Conservation (phyloP, 2,113 vertebrate species). For the Sminthopsis crassicaudata region DNA sequence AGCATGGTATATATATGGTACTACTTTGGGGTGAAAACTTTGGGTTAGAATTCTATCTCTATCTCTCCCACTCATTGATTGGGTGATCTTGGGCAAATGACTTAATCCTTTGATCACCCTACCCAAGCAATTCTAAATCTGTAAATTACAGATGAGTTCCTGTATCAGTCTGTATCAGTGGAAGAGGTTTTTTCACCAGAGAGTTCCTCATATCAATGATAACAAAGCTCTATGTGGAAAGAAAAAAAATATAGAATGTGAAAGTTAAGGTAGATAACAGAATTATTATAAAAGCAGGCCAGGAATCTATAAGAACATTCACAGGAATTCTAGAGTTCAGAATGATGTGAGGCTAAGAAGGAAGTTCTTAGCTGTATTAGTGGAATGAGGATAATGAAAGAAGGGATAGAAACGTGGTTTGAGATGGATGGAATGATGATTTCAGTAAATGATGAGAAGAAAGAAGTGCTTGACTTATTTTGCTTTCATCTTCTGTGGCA, state of each 20-base stretch:
- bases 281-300: neutral
- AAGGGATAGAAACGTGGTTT: neutral
- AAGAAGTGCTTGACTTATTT: neutral
- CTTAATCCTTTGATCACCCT: neutral
- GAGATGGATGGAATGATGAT: neutral
- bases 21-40: neutral
- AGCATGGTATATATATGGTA: neutral
- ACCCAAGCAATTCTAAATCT: neutral
- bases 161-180: neutral
- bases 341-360: neutral
- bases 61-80: neutral
- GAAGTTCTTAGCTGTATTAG: neutral
- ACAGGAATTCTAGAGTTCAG: neutral
- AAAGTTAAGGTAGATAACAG: neutral
- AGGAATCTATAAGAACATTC: neutral
- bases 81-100: neutral
- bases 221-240: neutral
- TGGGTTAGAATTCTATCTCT: neutral
- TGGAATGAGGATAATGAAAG: neutral
- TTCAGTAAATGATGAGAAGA: neutral
- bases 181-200: neutral
- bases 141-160: neutral
- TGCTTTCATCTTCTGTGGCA: neutral
- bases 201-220: neutral
- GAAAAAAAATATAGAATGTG: neutral